These are phyloP conservation scores for Mesoclemmys tuberculata DNA, from an alignment of 2,113 vertebrate species.

Conservation along the genomic window DNA sequence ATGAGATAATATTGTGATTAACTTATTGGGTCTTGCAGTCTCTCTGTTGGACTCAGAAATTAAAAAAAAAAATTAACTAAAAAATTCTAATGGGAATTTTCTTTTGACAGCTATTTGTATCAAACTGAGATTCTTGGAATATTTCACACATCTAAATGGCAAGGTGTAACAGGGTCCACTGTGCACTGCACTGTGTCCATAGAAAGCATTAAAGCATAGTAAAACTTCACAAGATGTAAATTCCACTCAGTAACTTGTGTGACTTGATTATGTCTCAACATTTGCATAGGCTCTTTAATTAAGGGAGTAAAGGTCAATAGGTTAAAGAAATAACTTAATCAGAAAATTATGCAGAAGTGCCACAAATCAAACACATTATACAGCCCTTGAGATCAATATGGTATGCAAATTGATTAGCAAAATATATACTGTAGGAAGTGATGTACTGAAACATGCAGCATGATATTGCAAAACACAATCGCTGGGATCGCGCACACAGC, in stretches of 20 bases:
- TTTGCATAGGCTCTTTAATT: slow-evolving; percentile 83
- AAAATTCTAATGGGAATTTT: not conserved
- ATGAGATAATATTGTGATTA: not conserved
- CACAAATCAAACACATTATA: slow-evolving; percentile 78
- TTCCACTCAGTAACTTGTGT: slow-evolving; percentile 65
- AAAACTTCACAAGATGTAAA: slow-evolving; percentile 52
- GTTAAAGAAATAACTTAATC: slow-evolving; percentile 87
- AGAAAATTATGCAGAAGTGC: slow-evolving; percentile 86
- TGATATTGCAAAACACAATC: slow-evolving; percentile 61
- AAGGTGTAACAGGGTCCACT: slow-evolving; percentile 15
- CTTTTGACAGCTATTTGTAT: not conserved
- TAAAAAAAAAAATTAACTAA: not conserved
- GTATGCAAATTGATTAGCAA: slow-evolving; percentile 82
- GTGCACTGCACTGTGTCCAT: not conserved
- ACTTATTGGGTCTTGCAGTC: not conserved
- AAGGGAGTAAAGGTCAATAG: slow-evolving; percentile 86
- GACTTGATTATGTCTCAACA: slow-evolving; percentile 83
- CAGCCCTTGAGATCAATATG: slow-evolving; percentile 82
- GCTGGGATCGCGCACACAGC: not conserved
- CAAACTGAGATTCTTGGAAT: not conserved
- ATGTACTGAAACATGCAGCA: slow-evolving; percentile 63
- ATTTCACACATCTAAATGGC: not conserved
- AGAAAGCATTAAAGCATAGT: slow-evolving; percentile 15
- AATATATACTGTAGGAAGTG: slow-evolving; percentile 59
- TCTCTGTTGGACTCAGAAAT: not conserved